Base-by-base conservation (phyloP, 2,888 invertebrate species). In the Neocrepidodera transversa region DNA sequence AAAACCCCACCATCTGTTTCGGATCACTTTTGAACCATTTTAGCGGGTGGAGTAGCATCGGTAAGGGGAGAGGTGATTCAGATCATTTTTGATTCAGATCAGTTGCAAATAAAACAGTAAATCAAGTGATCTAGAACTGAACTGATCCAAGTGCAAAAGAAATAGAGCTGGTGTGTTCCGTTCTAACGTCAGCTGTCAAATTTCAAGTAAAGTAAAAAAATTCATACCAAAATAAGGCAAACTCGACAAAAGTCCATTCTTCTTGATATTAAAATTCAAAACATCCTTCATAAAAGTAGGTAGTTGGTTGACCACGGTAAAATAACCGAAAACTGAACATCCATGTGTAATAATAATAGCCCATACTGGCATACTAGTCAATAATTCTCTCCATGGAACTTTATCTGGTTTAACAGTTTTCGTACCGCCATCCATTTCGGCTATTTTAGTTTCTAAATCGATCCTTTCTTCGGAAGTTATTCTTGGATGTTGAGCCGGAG, bases 261-360 rank as follows among this genome's bases (percentile, higher is more conserved):
- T 84, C 80, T 93, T 91, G 71, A 93, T 91, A 72, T 89, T 84
- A 72, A 87, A 91, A 63, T 87, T 82, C 49, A 93, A 82, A 66
- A 93, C 90, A 73, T 87, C 85, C 77, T 92, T 88, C 87, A 93
- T 90, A 78, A 91, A 94, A 1, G 90, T 91, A 4, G 94, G 94
- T 71, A 94, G 82, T 73, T 93, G 93, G 80, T 93, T 91, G 67
- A 93, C 88, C 26, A 94, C 89, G 8, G 92, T 93, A 80, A 93
- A 93, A 81, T 92, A 93, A 0, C 93, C 91, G 80, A 92, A 94
- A 45, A 93, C 92, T 4, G 92, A 92, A 55, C 91, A 87, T 0
- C 87, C 90, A 74, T 93, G 93, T 0, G 91, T 91, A 57, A 93
- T 79, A 65, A 93, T 85, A 74, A 93, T 92, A 10, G 93, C 92